Conservation (phyloP, 2,888 invertebrate genomes). For the Scrobipalpa atriplicella region DNA sequence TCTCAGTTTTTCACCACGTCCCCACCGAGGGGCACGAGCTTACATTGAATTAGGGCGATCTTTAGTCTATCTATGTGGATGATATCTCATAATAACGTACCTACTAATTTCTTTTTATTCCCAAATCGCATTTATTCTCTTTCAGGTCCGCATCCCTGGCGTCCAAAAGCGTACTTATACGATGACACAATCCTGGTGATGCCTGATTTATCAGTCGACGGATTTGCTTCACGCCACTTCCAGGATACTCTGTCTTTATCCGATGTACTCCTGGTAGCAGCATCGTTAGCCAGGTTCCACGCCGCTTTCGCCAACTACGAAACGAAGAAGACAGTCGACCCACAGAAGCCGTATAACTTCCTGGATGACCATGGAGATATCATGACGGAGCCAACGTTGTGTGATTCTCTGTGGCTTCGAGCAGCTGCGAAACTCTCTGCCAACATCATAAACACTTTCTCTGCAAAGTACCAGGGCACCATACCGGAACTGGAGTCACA, state of each 20-base stretch:
- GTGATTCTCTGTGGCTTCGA: slow-evolving; percentile 56
- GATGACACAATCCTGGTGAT: slow-evolving; percentile 61
- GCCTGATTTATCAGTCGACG: slow-evolving; percentile 60
- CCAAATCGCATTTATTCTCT: background rate
- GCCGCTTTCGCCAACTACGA: slow-evolving; percentile 62
- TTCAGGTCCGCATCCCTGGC: slow-evolving; percentile 58
- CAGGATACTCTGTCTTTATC: slow-evolving; percentile 50
- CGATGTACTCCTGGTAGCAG: slow-evolving; percentile 49
- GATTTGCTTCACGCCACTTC: slow-evolving; percentile 50
- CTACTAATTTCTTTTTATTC: too few species aligned
- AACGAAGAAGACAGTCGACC: slow-evolving; percentile 43
- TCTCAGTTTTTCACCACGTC: too few species aligned
- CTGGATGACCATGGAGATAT: slow-evolving; percentile 48
- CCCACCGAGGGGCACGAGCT: too few species aligned
- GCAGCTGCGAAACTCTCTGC: slow-evolving; percentile 58
- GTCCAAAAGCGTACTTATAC: slow-evolving; percentile 54
- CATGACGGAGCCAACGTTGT: slow-evolving; percentile 53
- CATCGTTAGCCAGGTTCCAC: slow-evolving; percentile 64
- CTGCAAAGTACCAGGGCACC: slow-evolving; percentile 44
- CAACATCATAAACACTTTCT: slow-evolving; percentile 56
- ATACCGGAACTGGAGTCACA: slow-evolving; percentile 48
- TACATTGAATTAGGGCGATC: too few species aligned
- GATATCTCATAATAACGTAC: too few species aligned
- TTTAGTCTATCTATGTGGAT: too few species aligned
- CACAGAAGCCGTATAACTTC: slow-evolving; percentile 44